Conservation (phyloP, 2,888 invertebrate species). For the Perdita meconis region DNA sequence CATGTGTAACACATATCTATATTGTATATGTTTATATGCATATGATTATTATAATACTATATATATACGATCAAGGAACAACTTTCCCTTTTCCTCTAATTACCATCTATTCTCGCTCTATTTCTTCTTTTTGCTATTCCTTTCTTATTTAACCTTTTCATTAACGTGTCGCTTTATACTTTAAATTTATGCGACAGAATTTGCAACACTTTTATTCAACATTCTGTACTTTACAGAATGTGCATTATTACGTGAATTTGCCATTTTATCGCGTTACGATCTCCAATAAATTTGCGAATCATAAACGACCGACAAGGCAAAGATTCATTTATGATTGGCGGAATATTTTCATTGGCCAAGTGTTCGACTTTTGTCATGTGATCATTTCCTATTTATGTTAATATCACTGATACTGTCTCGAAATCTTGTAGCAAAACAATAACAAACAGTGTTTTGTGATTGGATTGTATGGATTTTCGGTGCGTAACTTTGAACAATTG, state of each 20-base stretch:
- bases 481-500: conserved; percentile 10
- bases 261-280: conserved; percentile 12
- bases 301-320: conserved; percentile 29
- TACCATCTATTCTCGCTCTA: too few relatives aligned
- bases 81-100: too few relatives aligned
- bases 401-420: conserved; percentile 74
- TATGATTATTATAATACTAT: too few relatives aligned
- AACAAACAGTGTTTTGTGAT: conserved; percentile 70
- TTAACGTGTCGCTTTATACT: neutral
- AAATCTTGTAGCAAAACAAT: conserved; percentile 79
- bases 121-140: too few relatives aligned
- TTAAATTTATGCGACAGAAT: neutral
- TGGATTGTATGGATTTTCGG: conserved; percentile 33
- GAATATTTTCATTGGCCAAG: conserved; percentile 73
- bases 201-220: neutral
- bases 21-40: too few relatives aligned
- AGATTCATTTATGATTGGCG: conserved; percentile 64
- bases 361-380: conserved; percentile 75
- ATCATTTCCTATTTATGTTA: conserved; percentile 78
- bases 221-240: neutral
- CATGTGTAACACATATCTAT: too few relatives aligned
- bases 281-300: conserved; percentile 37
- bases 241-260: neutral
- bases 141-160: too few relatives aligned
- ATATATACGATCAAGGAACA: too few relatives aligned